phyloP scores from a whole-genome alignment of 2,888 invertebrate species.

The Drosophila anomelani region DNA sequence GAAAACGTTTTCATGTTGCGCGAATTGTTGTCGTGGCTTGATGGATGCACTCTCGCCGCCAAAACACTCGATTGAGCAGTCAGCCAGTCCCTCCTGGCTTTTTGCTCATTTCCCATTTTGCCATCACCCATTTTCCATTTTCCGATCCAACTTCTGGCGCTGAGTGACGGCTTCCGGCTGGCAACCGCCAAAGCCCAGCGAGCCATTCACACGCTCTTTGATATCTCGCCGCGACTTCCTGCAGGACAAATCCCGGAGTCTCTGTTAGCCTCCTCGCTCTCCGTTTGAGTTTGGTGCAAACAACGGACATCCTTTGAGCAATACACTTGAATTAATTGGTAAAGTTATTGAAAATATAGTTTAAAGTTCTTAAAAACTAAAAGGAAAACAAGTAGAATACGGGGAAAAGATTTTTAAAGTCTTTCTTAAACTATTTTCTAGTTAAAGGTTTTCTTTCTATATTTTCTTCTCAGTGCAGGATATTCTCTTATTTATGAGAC shows the following conservation, averaged over 20 bases:
- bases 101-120: background rate
- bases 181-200: constrained; percentile 19
- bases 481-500: constrained; percentile 41
- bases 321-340: background rate
- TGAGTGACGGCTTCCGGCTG: constrained; percentile 29
- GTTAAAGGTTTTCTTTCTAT: background rate
- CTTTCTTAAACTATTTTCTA: too few species aligned
- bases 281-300: constrained; percentile 49
- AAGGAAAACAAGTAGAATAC: background rate
- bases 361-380: too few species aligned
- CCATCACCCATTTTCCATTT: background rate
- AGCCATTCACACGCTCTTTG: constrained; percentile 37
- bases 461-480: constrained; percentile 7
- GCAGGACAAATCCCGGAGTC: constrained; percentile 27
- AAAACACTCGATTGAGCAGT: constrained; percentile 49
- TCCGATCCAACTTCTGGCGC: constrained; percentile 10
- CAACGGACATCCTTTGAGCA: constrained; percentile 36
- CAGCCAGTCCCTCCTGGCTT: background rate
- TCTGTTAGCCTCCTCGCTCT: constrained; percentile 7
- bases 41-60: constrained; percentile 61
- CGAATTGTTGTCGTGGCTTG: constrained; percentile 60
- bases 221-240: constrained; percentile 41
- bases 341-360: background rate
- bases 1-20: constrained; percentile 63
- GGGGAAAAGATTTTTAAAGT: background rate